Base-by-base conservation (phyloP, 2,113 vertebrate species). In the Suncus etruscus region DNA sequence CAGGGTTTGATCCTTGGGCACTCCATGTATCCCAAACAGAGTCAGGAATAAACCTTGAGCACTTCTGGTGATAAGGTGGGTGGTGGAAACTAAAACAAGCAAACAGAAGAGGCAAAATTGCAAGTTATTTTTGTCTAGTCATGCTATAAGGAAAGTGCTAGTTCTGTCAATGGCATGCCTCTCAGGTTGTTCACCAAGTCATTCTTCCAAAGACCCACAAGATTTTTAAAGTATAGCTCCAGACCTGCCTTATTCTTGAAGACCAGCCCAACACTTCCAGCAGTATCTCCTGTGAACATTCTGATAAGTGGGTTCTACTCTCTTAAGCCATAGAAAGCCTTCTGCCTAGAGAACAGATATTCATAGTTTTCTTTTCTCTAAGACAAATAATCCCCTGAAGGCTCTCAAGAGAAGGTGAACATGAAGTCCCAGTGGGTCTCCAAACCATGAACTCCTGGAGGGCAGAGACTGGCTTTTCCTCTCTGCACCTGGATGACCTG, bases 91-190 rank as follows among this genome's bases (percentile, higher is more conserved):
- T 39, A 39, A 54, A 54, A 54, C 54, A 54, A 54, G 80, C 74
- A 83, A 70, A 92, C 14, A 88, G 86, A 91, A 87, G 91, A 32
- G 86, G 76, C 48, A 86, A 81, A 80, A 86, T 95, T 86, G 87
- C 3, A 76, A 75, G 20, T 70, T 87, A 27, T 84, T 88, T 82
- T 8, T 93, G 51, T 77, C 77, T 39, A 39, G 39, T 39, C 39
- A 3, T 39, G 39, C 39, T 39, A 39, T 39, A 39, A 39, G 39
- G 39, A 39, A 39, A 39, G 39, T 39, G 39, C 39, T 3, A 5
- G 39, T 39, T 39, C 39, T 39, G 39, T 39, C 39, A 39, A 39
- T 39, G 39, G 39, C 39, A 39, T 39, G 39, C 39, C 39, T 39
- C 39, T 39, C 39, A 39, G 39, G 39, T 47, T 86, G 63, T n/a